Conservation (phyloP, 2,113 vertebrate genomes). For the Spizaetus ornatus region DNA sequence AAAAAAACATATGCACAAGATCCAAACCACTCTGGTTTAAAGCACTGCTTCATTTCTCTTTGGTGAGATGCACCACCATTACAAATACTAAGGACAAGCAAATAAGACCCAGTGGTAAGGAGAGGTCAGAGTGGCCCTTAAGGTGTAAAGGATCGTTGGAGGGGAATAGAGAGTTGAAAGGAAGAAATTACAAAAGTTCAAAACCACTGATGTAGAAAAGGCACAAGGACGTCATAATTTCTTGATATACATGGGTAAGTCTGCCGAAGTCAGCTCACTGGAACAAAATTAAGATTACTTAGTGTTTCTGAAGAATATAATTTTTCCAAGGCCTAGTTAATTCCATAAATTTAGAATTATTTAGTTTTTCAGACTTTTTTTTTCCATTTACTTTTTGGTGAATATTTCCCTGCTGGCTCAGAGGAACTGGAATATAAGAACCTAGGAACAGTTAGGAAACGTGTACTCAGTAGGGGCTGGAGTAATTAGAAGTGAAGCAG, state of each 20-base stretch:
- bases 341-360: neutral
- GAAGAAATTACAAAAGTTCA: constrained; percentile 34
- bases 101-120: neutral
- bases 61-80: neutral
- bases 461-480: neutral
- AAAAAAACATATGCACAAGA: neutral
- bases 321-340: neutral
- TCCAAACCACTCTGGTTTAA: neutral
- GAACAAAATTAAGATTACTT: neutral
- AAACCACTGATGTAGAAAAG: constrained; percentile 22
- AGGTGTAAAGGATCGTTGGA: constrained; percentile 42
- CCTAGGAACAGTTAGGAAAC: neutral
- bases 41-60: neutral
- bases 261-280: neutral
- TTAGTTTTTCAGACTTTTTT: neutral
- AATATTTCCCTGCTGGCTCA: neutral
- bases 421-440: neutral
- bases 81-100: neutral
- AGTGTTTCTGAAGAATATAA: neutral
- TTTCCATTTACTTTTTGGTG: neutral
- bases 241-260: neutral
- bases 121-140: constrained; percentile 44
- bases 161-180: constrained; percentile 20
- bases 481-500: neutral
- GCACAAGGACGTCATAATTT: neutral